A percentile compares a stretch with the other conserved stretches of the same genome.
phyloP scores from a whole-genome alignment of 1,140 invertebrate genomes.

The Charaxes varanes region DNA sequence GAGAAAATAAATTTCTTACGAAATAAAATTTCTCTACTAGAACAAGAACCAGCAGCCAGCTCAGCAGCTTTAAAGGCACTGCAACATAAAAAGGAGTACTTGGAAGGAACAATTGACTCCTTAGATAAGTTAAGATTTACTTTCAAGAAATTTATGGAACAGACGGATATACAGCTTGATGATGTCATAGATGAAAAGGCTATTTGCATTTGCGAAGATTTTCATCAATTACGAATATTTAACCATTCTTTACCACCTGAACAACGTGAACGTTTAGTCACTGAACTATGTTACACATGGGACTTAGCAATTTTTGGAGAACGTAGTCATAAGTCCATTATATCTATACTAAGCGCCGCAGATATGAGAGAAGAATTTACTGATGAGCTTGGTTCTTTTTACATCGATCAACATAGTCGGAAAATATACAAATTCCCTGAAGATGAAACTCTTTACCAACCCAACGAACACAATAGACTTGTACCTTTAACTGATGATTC shows the following conservation, averaged over 20 bases:
- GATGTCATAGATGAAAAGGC: conserved; percentile 33
- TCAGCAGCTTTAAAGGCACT: conserved; percentile 46
- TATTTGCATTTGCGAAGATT: conserved; percentile 52
- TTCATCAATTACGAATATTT: conserved; percentile 56
- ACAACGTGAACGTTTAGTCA: conserved; percentile 49
- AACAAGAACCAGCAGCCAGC: conserved; percentile 35
- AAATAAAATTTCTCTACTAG: conserved; percentile 43
- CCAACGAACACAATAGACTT: conserved; percentile 52
- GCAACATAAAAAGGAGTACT: conserved; percentile 49
- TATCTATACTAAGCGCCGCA: conserved; percentile 58
- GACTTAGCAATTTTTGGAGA: conserved; percentile 56
- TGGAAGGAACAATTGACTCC: conserved; percentile 38
- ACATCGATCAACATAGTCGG: conserved; percentile 52
- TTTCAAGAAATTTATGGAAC: conserved; percentile 34
- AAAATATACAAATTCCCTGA: conserved; percentile 57
- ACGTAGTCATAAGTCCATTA: conserved; percentile 51
- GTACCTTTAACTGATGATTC: conserved; percentile 52
- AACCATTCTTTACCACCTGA: conserved; percentile 47
- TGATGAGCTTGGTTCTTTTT: conserved; percentile 55
- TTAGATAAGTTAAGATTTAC: conserved; percentile 51
- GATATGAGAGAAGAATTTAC: conserved; percentile 58
- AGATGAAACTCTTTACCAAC: conserved; percentile 44
- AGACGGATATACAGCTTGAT: conserved; percentile 28
- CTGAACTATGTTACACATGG: conserved; percentile 58
- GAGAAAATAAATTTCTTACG: conserved; percentile 50